Conservation (phyloP, 2,113 vertebrate species). For the Dinomys branickii region DNA sequence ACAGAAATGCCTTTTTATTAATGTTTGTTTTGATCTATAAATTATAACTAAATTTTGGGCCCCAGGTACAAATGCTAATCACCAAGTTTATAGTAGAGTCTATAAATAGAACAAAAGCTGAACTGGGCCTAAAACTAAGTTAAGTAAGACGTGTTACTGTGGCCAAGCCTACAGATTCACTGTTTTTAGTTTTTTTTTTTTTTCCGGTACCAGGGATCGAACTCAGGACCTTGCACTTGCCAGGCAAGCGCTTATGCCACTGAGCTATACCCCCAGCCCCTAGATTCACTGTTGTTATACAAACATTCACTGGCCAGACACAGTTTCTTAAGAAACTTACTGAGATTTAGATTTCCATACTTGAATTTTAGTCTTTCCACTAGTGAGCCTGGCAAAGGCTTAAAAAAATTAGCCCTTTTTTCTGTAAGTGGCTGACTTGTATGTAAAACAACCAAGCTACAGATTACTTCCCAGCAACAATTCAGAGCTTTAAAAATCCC, state of each 20-base stretch:
- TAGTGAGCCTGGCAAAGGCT: background rate
- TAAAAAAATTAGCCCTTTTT: conserved; percentile 25
- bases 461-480: background rate
- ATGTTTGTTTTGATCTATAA: conserved; percentile 1
- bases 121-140: background rate
- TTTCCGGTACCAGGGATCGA: too few species aligned
- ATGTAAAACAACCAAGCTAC: background rate
- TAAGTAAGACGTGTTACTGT: background rate
- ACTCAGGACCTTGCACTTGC: too few species aligned
- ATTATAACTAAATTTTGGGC: background rate
- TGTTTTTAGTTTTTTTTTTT: too few species aligned
- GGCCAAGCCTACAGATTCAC: background rate
- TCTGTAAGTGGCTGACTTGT: background rate
- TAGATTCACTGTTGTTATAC: background rate
- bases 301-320: background rate
- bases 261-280: too few species aligned
- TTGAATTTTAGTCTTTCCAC: conserved; percentile 11
- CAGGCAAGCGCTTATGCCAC: too few species aligned
- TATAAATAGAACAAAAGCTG: background rate
- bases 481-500: conserved; percentile 26
- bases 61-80: background rate
- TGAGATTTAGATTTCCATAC: conserved; percentile 20
- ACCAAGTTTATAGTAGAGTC: background rate
- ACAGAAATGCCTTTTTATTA: conserved; percentile 39
- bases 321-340: background rate